Conservation (phyloP, 2,113 vertebrate species). For the Brachypodius melanocephalos region DNA sequence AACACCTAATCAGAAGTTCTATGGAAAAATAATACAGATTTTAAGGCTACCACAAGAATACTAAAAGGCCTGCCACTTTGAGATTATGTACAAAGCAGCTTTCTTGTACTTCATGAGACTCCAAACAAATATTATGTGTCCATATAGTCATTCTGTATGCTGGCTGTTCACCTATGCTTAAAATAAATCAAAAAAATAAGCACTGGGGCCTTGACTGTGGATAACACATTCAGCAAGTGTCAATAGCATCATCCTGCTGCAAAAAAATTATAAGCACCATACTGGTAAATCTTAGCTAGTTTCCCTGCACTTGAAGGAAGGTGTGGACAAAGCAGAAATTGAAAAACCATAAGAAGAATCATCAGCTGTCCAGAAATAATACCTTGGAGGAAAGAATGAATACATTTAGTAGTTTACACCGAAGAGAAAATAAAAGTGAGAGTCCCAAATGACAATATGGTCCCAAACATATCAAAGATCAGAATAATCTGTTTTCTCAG, state of each 20-base stretch:
- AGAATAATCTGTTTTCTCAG: not conserved
- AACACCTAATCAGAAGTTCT: not conserved
- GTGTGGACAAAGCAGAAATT: not conserved
- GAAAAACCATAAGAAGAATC: not conserved
- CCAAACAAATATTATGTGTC: not conserved
- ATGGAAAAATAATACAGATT: not conserved
- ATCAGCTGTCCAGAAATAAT: not conserved
- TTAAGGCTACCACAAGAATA: not conserved
- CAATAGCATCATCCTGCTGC: not conserved
- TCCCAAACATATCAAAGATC: not conserved
- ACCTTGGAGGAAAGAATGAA: not conserved
- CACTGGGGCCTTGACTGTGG: not conserved
- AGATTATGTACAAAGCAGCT: not conserved
- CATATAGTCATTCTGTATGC: not conserved
- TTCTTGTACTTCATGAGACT: not conserved
- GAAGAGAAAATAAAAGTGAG: not conserved
- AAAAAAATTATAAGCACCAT: not conserved
- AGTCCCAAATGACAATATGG: not conserved
- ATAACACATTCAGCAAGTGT: not conserved
- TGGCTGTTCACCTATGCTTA: not conserved
- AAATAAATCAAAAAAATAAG: not conserved
- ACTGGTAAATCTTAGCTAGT: not conserved
- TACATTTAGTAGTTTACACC: not conserved
- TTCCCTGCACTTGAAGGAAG: not conserved
- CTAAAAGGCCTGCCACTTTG: not conserved